phyloP scores from a whole-genome alignment of 2,888 invertebrate genomes.

The Alitta virens region DNA sequence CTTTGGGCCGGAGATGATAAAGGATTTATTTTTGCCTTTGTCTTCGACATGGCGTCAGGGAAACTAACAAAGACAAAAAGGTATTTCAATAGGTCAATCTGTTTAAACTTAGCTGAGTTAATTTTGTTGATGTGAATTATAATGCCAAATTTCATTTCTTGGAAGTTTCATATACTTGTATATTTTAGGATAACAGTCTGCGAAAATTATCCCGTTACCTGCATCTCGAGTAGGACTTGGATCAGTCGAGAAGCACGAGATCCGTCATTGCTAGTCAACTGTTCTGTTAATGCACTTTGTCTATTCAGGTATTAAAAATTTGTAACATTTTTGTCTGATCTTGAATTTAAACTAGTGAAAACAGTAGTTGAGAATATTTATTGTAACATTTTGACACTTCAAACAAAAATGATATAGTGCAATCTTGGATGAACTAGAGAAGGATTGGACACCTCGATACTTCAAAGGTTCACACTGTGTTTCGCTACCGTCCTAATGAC shows the following conservation, averaged over 20 bases:
- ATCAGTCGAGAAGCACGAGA: conserved; percentile 72
- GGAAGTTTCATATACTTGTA: no score
- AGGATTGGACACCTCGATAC: no score
- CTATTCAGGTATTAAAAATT: conserved; percentile 63
- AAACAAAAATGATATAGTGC: no score
- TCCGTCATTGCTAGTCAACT: conserved; percentile 76
- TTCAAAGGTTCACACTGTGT: no score
- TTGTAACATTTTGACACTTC: no score
- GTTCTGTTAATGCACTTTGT: conserved; percentile 72
- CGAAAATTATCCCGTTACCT: conserved; percentile 69
- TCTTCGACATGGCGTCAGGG: conserved; percentile 69
- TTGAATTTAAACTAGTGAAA: no score
- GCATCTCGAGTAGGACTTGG: conserved; percentile 79
- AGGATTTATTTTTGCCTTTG: conserved; percentile 71
- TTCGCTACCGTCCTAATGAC: no score
- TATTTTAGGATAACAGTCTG: conserved; percentile 57
- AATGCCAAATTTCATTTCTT: no score
- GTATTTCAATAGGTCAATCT: conserved; percentile 33
- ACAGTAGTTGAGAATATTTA: no score
- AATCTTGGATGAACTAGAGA: no score
- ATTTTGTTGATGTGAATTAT: no score
- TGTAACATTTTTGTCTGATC: not conserved
- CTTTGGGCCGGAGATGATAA: conserved; percentile 82
- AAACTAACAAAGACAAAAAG: conserved; percentile 69
- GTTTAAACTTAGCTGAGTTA: no score